A percentile compares a stretch with the other conserved stretches of the same genome.
These are phyloP conservation scores for Sander vitreus DNA, from an alignment of 2,113 vertebrate genomes.

Conservation along the genomic window DNA sequence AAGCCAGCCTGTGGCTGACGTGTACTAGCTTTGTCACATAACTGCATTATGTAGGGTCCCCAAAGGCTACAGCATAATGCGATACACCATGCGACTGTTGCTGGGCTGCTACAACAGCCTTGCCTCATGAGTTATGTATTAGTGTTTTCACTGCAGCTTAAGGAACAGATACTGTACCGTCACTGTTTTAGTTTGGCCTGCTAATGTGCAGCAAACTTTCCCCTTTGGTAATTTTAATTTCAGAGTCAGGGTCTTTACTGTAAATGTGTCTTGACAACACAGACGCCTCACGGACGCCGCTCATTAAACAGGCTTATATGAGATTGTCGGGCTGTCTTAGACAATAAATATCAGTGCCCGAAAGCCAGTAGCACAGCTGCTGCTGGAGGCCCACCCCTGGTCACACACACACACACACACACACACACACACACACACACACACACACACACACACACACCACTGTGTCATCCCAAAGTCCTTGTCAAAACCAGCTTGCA, in stretches of 20 bases:
- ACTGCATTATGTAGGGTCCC: slow-evolving; percentile 79
- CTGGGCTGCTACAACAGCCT: slow-evolving; percentile 64
- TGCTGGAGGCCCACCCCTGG: slow-evolving; percentile 59
- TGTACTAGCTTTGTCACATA: slow-evolving; percentile 77
- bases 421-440: slow-evolving; percentile 18
- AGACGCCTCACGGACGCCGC: slow-evolving; percentile 53
- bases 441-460: slow-evolving; percentile 12
- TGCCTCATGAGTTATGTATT: slow-evolving; percentile 74
- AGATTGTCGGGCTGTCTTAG: slow-evolving; percentile 73
- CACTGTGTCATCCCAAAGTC: slow-evolving; percentile 64
- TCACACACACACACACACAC: slow-evolving; percentile 8
- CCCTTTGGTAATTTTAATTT: slow-evolving; percentile 67
- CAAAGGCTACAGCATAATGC: slow-evolving; percentile 76
- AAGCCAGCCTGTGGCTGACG: slow-evolving; percentile 71
- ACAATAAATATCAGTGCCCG: slow-evolving; percentile 69
- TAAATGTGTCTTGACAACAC: slow-evolving; percentile 76
- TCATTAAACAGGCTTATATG: slow-evolving; percentile 54
- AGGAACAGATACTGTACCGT: slow-evolving; percentile 55
- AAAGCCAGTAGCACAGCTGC: slow-evolving; percentile 65
- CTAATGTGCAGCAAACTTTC: slow-evolving; percentile 50
- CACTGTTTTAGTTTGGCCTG: slow-evolving; percentile 38
- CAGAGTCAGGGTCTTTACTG: slow-evolving; percentile 50
- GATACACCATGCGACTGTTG: slow-evolving; percentile 56
- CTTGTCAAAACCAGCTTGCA: slow-evolving; percentile 46
- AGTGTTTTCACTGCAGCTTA: slow-evolving; percentile 55